These are phyloP conservation scores for Tetragonula clypearis DNA, from an alignment of 1,140 invertebrate genomes.

Conservation along the genomic window DNA sequence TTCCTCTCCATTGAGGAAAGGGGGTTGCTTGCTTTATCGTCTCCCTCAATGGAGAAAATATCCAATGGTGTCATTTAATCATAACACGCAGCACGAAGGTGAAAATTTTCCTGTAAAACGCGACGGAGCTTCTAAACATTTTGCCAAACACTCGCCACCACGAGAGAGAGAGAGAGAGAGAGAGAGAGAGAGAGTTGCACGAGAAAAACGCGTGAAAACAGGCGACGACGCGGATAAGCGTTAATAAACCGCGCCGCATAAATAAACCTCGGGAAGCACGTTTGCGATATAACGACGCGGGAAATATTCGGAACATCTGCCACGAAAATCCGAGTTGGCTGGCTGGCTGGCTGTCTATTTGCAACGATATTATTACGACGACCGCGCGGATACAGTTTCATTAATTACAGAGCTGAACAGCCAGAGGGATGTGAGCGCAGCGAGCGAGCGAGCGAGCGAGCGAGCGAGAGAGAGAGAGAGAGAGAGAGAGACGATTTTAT, in stretches of 20 bases:
- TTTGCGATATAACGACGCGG: background rate
- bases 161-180: too few species aligned
- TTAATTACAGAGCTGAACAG: constrained; percentile 29
- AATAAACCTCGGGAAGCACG: background rate
- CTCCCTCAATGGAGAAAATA: too few species aligned
- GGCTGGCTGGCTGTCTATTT: background rate
- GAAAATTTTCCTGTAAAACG: background rate
- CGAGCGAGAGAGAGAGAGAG: background rate
- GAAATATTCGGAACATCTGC: constrained; percentile 9
- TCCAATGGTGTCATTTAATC: too few species aligned
- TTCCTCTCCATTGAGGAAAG: too few species aligned
- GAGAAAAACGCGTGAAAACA: constrained; percentile 19
- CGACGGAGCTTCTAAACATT: background rate
- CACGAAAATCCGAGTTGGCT: background rate
- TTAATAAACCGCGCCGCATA: background rate
- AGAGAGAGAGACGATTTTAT: constrained; percentile 38
- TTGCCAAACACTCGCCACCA: background rate
- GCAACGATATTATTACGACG: constrained; percentile 28
- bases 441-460: background rate
- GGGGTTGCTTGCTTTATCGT: too few species aligned
- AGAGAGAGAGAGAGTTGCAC: too few species aligned
- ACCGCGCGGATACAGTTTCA: constrained; percentile 25
- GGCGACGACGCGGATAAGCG: background rate
- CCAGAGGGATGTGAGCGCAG: background rate
- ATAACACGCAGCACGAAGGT: background rate